A percentile compares a stretch with the other conserved stretches of the same genome.
Evolutionary conservation across 2,797 vertebrate genomes (phyloP).

Genomic region (Trachurus trachurus): DNA sequence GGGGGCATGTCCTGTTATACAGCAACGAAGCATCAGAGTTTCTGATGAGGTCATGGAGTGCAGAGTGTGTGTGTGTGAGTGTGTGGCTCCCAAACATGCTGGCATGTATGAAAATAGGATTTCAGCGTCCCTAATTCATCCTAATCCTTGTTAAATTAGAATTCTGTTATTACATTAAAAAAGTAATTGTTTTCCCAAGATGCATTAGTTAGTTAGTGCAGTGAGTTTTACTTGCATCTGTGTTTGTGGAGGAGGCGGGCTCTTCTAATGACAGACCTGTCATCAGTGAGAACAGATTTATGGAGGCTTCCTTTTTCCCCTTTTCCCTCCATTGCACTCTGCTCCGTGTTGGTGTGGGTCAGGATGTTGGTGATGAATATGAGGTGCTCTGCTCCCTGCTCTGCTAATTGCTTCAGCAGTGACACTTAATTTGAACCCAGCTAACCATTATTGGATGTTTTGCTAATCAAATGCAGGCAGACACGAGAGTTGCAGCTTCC

Average conservation of each 20-base stretch:
- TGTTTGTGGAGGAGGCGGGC: background rate
- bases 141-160: background rate
- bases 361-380: conserved; percentile 13
- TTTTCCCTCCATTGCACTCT: conserved; percentile 1
- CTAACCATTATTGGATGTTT: background rate
- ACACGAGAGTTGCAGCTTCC: background rate
- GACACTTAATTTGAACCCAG: conserved; percentile 1
- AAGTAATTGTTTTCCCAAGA: background rate
- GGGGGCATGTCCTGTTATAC: conserved; percentile 29
- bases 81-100: background rate
- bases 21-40: conserved; percentile 49
- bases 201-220: background rate
- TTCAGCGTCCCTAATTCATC: background rate
- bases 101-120: background rate
- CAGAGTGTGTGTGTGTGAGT: conserved; percentile 3
- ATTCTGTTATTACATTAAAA: background rate
- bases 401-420: background rate
- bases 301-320: conserved; percentile 14
- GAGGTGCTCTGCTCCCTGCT: conserved; percentile 1
- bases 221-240: background rate
- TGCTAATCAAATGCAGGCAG: background rate
- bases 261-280: conserved; percentile 26
- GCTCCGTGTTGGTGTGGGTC: conserved; percentile 29
- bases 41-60: conserved; percentile 43
- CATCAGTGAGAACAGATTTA: conserved; percentile 37